A percentile compares a stretch with the other conserved stretches of the same genome.
These are phyloP conservation scores for Sebastes alutus DNA, from an alignment of 2,797 vertebrate genomes.

Conservation along the genomic window DNA sequence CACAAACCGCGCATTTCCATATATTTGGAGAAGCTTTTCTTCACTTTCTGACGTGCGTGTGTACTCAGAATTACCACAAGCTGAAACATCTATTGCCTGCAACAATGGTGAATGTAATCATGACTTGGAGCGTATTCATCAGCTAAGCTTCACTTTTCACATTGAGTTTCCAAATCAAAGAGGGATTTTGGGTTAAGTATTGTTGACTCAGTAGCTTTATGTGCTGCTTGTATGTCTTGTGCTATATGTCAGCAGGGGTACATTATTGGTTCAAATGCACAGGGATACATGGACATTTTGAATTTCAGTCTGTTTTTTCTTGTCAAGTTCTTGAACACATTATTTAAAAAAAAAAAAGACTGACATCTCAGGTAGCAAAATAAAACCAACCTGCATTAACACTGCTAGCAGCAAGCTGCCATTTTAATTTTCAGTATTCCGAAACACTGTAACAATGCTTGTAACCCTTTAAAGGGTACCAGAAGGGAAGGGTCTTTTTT, in stretches of 20 bases:
- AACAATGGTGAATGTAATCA: too few relatives aligned
- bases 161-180: neutral
- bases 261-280: neutral
- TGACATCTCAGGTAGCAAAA: neutral
- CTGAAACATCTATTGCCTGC: neutral
- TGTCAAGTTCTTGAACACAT: neutral
- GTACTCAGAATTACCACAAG: neutral
- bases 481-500: neutral
- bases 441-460: neutral
- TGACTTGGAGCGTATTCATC: neutral
- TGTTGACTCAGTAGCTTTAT: neutral
- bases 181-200: neutral
- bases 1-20: neutral
- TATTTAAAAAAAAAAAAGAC: neutral
- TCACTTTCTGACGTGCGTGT: neutral
- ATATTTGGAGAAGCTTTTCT: neutral
- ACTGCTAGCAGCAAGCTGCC: neutral
- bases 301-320: conserved; percentile 5
- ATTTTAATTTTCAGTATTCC: neutral
- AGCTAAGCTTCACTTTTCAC: neutral
- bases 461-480: neutral
- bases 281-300: conserved; percentile 3
- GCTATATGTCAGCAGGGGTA: neutral
- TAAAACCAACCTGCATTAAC: neutral
- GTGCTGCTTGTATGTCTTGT: neutral